A percentile compares a stretch with the other conserved stretches of the same genome.
Evolutionary conservation across 2,797 vertebrate genomes (phyloP).

Genomic region (Trichosurus vulpecula): DNA sequence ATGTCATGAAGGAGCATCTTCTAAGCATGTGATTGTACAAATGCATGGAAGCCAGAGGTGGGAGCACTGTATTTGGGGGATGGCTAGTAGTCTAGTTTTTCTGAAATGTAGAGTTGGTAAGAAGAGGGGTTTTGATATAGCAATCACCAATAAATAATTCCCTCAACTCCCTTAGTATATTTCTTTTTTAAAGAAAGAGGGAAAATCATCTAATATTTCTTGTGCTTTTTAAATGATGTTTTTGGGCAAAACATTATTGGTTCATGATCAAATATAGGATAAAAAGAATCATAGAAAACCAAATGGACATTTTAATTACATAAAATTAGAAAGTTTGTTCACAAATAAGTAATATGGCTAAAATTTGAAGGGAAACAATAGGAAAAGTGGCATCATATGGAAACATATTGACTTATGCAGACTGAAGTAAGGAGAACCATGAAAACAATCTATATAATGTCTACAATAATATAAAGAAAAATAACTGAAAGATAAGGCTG

Average conservation of each 20-base stretch:
- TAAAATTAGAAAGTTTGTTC: neutral
- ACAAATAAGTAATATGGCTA: neutral
- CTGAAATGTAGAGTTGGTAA: neutral
- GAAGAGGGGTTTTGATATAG: neutral
- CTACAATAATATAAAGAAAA: too few relatives aligned
- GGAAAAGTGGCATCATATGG: neutral
- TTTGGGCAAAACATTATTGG: neutral
- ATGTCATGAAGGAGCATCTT: neutral
- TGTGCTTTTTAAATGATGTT: neutral
- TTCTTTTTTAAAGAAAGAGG: neutral
- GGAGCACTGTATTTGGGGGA: neutral
- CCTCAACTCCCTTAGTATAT: neutral
- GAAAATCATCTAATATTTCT: neutral
- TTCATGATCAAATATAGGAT: neutral
- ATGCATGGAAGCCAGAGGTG: neutral
- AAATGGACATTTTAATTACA: neutral
- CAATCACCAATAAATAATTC: neutral
- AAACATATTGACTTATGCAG: too few relatives aligned
- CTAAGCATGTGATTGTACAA: neutral
- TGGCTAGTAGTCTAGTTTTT: neutral
- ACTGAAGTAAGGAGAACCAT: too few relatives aligned
- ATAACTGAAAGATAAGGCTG: too few relatives aligned
- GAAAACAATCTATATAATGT: too few relatives aligned
- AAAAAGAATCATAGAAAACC: neutral
- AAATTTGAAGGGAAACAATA: neutral